These are phyloP conservation scores for Dimorphilus gyrociliatus DNA, from an alignment of 2,888 invertebrate genomes.

Conservation along the genomic window DNA sequence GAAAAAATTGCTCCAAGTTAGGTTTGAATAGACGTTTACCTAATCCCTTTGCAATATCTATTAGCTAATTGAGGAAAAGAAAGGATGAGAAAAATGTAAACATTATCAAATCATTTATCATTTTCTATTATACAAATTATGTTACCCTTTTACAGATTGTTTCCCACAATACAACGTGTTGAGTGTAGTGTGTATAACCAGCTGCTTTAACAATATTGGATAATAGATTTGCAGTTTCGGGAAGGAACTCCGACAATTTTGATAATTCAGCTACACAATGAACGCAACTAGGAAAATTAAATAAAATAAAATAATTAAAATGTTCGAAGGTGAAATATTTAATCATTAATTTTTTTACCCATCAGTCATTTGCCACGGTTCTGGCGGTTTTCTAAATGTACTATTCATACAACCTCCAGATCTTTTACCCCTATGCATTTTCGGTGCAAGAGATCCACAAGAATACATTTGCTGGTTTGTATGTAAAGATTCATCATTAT, in stretches of 20 bases:
- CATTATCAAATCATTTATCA: too few species aligned
- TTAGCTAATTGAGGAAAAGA: constrained; percentile 25
- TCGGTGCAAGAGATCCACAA: constrained; percentile 43
- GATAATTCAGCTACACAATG: constrained; percentile 39
- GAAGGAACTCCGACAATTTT: constrained; percentile 24
- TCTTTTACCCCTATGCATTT: constrained; percentile 38
- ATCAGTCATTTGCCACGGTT: constrained; percentile 44
- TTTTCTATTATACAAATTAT: too few species aligned
- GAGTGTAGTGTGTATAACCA: constrained; percentile 38
- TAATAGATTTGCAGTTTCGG: constrained; percentile 28
- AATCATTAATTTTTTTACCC: constrained; percentile 40
- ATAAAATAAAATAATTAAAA: constrained; percentile 4
- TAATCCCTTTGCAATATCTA: constrained; percentile 38
- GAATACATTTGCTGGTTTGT: constrained; percentile 43
- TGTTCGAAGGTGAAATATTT: too few species aligned
- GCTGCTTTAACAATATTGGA: constrained; percentile 38
- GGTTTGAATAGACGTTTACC: constrained; percentile 42
- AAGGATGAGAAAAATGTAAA: too few species aligned
- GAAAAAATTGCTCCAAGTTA: constrained; percentile 40
- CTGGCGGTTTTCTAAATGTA: constrained; percentile 39
- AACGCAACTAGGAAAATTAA: constrained; percentile 33
- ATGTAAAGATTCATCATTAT: constrained; percentile 40
- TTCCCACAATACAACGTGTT: constrained; percentile 41
- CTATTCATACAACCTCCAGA: constrained; percentile 39
- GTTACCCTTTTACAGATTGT: constrained; percentile 41